Evolutionary conservation across 1,140 invertebrate genomes (phyloP).

Genomic region (Philaenus spumarius): DNA sequence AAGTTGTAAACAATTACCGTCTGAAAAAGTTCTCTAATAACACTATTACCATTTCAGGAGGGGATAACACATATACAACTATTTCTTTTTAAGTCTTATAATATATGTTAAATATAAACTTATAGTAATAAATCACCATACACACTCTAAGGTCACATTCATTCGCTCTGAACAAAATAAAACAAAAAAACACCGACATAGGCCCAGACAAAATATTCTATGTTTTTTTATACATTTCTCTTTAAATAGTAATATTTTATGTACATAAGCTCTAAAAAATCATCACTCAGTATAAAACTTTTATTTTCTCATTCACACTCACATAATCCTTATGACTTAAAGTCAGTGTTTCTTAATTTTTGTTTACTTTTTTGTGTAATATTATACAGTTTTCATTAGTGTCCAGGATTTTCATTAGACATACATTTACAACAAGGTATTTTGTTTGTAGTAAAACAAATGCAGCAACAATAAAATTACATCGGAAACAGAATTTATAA

Average conservation of each 20-base stretch:
- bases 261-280: slow-evolving; percentile 18
- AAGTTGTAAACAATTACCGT: too few species aligned
- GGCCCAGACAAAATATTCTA: slow-evolving; percentile 15
- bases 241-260: slow-evolving; percentile 12
- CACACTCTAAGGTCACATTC: too few species aligned
- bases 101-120: too few species aligned
- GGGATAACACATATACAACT: too few species aligned
- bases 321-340: background rate
- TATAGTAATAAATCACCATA: too few species aligned
- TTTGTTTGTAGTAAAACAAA: background rate
- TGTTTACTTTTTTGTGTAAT: slow-evolving; percentile 1
- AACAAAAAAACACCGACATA: slow-evolving; percentile 6
- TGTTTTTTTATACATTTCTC: slow-evolving; percentile 10
- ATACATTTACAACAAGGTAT: background rate
- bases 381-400: slow-evolving; percentile 2
- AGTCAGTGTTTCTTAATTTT: slow-evolving; percentile 3
- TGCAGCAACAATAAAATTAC: too few species aligned
- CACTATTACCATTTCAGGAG: too few species aligned
- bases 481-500: too few species aligned
- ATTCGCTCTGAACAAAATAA: background rate
- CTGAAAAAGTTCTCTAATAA: too few species aligned
- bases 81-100: too few species aligned
- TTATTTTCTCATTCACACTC: slow-evolving; percentile 3
- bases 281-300: slow-evolving; percentile 16
- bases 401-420: background rate